phyloP scores from a whole-genome alignment of 2,113 vertebrate genomes.

The Mirounga angustirostris region DNA sequence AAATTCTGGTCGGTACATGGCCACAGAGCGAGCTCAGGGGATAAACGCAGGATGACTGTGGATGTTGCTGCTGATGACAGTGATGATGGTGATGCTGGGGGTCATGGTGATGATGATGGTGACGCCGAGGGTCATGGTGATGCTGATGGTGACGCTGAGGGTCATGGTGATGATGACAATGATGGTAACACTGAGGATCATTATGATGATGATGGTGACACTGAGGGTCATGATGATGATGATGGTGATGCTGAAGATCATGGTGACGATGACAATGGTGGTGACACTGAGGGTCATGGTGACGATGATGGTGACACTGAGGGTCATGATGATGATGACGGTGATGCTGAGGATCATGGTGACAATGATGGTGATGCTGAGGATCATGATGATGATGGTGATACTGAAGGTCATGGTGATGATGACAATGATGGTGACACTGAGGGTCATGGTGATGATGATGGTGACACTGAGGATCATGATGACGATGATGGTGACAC shows the following conservation, averaged over 20 bases:
- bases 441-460: too few species aligned
- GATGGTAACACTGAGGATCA: neutral
- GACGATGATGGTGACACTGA: neutral
- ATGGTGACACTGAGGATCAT: too few species aligned
- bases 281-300: neutral
- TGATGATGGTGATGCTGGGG: neutral
- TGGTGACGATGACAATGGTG: neutral
- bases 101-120: neutral
- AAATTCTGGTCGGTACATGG: fast-evolving
- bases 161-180: neutral
- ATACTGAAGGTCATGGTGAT: too few species aligned
- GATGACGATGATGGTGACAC: too few species aligned
- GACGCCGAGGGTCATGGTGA: too few species aligned
- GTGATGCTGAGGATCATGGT: too few species aligned
- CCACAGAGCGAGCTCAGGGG: fast-evolving
- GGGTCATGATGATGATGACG: neutral
- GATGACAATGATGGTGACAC: too few species aligned
- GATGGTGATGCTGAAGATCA: neutral
- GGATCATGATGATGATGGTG: too few species aligned
- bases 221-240: neutral
- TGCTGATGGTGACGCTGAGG: too few species aligned
- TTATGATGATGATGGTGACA: neutral
- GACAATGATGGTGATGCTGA: too few species aligned
- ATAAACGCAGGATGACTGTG: fast-evolving
- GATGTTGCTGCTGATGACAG: fast-evolving